These are phyloP conservation scores for Mactromeris polynyma DNA, from an alignment of 2,888 invertebrate genomes.

Conservation along the genomic window DNA sequence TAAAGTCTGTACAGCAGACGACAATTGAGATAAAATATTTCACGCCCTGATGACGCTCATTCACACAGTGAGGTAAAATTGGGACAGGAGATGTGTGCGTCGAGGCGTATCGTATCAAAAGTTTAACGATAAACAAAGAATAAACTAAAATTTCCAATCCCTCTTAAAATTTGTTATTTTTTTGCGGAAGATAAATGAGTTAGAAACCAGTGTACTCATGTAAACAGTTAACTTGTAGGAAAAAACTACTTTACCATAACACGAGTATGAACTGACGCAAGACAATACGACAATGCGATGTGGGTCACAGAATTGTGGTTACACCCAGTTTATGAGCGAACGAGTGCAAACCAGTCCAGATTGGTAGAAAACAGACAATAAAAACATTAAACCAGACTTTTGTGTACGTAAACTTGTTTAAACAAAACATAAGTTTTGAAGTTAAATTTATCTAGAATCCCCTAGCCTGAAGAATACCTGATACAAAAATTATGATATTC, in stretches of 20 bases:
- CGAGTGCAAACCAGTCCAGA: constrained; percentile 1
- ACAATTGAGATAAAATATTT: neutral
- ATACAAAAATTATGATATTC: no score
- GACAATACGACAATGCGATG: neutral
- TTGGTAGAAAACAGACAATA: neutral
- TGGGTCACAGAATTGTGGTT: constrained; percentile 30
- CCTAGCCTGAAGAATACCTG: no score
- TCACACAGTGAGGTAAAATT: neutral
- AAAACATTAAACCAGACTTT: neutral
- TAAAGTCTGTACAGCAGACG: neutral
- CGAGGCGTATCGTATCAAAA: neutral
- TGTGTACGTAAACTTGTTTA: neutral
- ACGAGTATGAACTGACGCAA: constrained; percentile 15
- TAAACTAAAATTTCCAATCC: no score
- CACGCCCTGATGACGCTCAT: neutral
- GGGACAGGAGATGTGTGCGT: neutral
- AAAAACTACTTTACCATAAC: neutral
- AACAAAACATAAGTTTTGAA: neutral
- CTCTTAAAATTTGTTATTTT: neutral
- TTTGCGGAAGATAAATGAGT: neutral
- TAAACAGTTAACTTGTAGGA: neutral
- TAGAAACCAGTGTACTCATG: neutral
- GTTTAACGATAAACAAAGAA: neutral
- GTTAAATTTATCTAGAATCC: no score
- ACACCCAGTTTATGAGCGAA: constrained; percentile 26